Evolutionary conservation across 2,113 vertebrate species (phyloP), one percentile per base, ranked within the genome.

Genomic region (Bubo scandiacus): DNA sequence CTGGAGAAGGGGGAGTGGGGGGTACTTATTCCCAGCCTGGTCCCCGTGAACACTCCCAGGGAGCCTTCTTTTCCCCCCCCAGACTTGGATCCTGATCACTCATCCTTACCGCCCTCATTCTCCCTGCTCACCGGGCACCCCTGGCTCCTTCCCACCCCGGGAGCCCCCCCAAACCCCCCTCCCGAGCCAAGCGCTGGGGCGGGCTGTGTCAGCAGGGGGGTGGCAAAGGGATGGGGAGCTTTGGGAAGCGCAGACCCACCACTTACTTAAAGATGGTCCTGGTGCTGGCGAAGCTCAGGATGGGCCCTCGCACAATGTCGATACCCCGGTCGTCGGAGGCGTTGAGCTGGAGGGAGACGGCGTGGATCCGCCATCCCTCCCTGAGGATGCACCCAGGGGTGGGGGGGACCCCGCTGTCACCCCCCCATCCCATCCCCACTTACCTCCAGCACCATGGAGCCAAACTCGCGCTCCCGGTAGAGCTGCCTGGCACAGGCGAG

Each of bases 391-490:
- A 9, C 45, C 45, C 45, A 4, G 23, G 38, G 45, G 21, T 15
- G 47, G 32, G 36, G 47, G 20, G 4, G 7, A 10, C 17, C 38
- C 45, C 20, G 18, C 45, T 47, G 40, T 45, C 43, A 18, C 49
- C 40, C 30, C 49, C 49, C 40, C 32, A 45, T 9, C 72, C 54
- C 57, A 5, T 12, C 23, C 77, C 36, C 6, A 7, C 45, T 89
- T 95, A 99, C 99, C 99, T 99, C 99, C 92, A 99, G 94, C 97
- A 99, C 99, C 99, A 99, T 99, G 59, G 99, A 99, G 87, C 98
- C 98, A 51, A 99, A 99, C 88, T 99, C 99, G 88, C 98, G 99
- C 9, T 98, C 98, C 96, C 98, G 99, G 96, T 99, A 99, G 7
- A 99, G 99, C 97, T 99, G 99, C 86, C 88, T 98, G 55, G 99